Evolutionary conservation across 2,797 vertebrate species (phyloP).

Genomic region (Typhlichthys subterraneus): DNA sequence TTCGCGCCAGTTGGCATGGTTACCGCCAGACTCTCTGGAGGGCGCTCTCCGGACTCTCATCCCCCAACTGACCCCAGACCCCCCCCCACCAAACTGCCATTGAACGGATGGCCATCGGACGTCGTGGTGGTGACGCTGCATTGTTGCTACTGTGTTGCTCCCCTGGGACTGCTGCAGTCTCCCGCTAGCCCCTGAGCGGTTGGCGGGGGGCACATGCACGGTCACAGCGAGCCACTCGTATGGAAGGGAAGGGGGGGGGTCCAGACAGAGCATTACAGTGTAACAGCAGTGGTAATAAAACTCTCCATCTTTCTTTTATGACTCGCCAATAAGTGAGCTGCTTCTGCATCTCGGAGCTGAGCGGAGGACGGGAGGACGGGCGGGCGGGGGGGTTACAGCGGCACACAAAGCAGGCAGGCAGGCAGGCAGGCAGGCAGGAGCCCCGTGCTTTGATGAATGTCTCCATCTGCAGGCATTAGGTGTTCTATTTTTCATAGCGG

Average conservation of each 20-base stretch:
- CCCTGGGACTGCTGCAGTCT: constrained; percentile 39
- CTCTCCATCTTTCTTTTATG: constrained; percentile 65
- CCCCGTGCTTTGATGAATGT: constrained; percentile 79
- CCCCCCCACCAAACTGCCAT: constrained; percentile 50
- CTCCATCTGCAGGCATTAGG: constrained; percentile 80
- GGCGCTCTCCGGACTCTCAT: constrained; percentile 17
- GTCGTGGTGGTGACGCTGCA: constrained; percentile 29
- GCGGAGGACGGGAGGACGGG: constrained; percentile 47
- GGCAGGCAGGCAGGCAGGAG: constrained; percentile 50
- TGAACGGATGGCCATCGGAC: constrained; percentile 51
- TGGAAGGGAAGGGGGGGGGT: constrained; percentile 9
- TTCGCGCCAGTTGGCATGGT: constrained; percentile 70
- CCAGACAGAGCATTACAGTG: constrained; percentile 55
- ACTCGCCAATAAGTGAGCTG: constrained; percentile 69
- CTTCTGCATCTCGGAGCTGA: constrained; percentile 62
- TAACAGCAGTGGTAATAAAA: constrained; percentile 66
- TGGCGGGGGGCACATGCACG: constrained; percentile 24
- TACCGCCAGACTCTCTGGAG: constrained; percentile 65
- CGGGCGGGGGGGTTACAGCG: constrained; percentile 34
- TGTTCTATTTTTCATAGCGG: constrained; percentile 80
- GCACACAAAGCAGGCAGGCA: too few relatives aligned
- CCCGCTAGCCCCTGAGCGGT: constrained; percentile 41
- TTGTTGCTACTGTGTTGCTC: constrained; percentile 40
- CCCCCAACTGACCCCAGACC: constrained; percentile 2
- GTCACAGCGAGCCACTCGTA: constrained; percentile 34